Conservation (phyloP, 2,113 vertebrate genomes). For the Candoia aspera region DNA sequence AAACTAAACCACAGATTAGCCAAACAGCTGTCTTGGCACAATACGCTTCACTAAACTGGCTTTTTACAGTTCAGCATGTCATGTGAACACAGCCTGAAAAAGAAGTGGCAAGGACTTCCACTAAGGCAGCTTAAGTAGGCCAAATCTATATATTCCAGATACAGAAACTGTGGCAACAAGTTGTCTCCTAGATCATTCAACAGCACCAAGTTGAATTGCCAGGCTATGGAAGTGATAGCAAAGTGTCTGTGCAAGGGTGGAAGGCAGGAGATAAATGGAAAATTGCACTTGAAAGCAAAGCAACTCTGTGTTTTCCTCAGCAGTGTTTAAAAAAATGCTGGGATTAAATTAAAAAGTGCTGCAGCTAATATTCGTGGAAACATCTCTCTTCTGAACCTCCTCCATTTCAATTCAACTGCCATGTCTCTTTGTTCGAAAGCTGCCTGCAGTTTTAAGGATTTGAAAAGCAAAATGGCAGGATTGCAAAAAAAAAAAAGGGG, state of each 20-base stretch:
- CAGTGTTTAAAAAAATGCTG: not conserved
- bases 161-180: not conserved
- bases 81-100: not conserved
- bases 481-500: not conserved
- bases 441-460: not conserved
- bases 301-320: not conserved
- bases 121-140: not conserved
- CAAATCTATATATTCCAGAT: not conserved
- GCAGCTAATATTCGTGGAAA: not conserved
- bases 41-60: not conserved
- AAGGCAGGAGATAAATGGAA: not conserved
- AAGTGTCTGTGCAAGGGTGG: not conserved
- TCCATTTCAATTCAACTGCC: not conserved
- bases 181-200: not conserved
- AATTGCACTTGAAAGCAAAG: not conserved
- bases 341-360: not conserved
- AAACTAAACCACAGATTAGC: not conserved
- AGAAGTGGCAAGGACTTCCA: slow-evolving; percentile 16
- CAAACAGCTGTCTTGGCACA: not conserved
- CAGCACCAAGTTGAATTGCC: not conserved
- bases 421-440: slow-evolving; percentile 28
- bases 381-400: not conserved
- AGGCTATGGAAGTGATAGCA: not conserved
- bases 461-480: slow-evolving; percentile 18
- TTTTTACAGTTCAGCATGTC: not conserved